A percentile compares a stretch with the other conserved stretches of the same genome.
phyloP scores from a whole-genome alignment of 2,888 invertebrate species.

The Lasioglossum morio region DNA sequence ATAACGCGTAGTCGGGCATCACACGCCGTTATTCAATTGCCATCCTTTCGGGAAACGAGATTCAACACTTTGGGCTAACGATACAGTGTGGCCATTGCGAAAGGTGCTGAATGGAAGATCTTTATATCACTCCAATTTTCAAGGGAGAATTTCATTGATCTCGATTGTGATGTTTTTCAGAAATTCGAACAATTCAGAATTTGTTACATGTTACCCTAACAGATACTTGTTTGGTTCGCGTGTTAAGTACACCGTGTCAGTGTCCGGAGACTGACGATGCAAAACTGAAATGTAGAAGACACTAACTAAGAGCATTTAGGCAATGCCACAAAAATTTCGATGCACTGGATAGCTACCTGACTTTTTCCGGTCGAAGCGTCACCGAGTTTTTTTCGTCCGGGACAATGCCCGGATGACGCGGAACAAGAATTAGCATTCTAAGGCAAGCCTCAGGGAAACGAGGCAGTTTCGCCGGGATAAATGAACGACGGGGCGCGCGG shows the following conservation, averaged over 20 bases:
- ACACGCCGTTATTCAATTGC: not conserved
- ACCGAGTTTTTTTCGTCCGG: not conserved
- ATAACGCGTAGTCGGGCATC: not conserved
- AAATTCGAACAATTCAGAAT: not conserved
- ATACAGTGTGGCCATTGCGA: not conserved
- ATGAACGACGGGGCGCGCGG: conserved; percentile 73
- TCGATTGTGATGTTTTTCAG: not conserved
- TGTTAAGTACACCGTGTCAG: not conserved
- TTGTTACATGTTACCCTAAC: not conserved
- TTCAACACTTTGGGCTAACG: not conserved
- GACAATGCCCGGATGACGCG: not conserved
- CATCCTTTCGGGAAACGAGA: not conserved
- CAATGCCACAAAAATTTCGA: not conserved
- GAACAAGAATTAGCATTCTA: conserved; percentile 25
- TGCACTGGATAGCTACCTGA: not conserved
- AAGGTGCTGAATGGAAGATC: not conserved
- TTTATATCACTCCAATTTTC: not conserved
- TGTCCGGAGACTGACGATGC: conserved; percentile 1
- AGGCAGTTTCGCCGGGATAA: conserved; percentile 68
- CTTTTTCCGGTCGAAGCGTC: not conserved
- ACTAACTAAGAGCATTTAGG: not conserved
- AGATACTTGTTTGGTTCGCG: not conserved
- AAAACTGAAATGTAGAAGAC: not conserved
- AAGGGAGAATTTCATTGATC: not conserved
- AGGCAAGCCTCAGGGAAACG: conserved; percentile 39